These are phyloP conservation scores for Ditula angustiorana DNA, from an alignment of 2,888 invertebrate genomes.

Conservation along the genomic window DNA sequence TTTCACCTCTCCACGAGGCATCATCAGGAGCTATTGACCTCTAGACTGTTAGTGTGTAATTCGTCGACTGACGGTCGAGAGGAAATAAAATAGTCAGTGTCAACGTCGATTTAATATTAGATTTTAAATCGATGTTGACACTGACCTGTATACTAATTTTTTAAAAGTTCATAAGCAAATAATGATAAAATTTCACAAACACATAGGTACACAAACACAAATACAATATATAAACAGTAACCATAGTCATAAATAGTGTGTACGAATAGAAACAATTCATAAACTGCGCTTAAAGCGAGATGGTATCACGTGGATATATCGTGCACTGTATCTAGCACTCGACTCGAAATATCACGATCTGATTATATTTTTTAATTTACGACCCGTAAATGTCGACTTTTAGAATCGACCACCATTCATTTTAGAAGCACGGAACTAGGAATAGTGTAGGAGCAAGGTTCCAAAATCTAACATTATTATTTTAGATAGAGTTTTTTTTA, in stretches of 20 bases:
- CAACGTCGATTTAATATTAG: too few relatives aligned
- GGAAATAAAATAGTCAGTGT: too few relatives aligned
- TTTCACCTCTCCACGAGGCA: too few relatives aligned
- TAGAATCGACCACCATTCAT: slow-evolving; percentile 20
- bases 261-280: slow-evolving; percentile 31
- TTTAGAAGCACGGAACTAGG: not conserved
- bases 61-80: too few relatives aligned
- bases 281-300: slow-evolving; percentile 21
- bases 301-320: slow-evolving; percentile 28
- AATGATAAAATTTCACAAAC: too few relatives aligned
- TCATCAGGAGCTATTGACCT: too few relatives aligned
- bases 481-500: too few relatives aligned
- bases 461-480: not conserved
- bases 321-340: slow-evolving; percentile 30
- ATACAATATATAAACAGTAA: not conserved
- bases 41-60: too few relatives aligned
- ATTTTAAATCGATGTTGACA: too few relatives aligned
- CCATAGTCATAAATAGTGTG: slow-evolving; percentile 2
- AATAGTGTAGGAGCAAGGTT: not conserved
- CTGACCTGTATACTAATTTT: too few relatives aligned
- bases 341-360: slow-evolving; percentile 32
- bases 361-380: slow-evolving; percentile 31
- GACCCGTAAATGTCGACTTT: slow-evolving; percentile 23
- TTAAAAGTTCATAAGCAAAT: too few relatives aligned
- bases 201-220: too few relatives aligned